Conservation (phyloP, 2,113 vertebrate genomes). For the Dromaius novaehollandiae region DNA sequence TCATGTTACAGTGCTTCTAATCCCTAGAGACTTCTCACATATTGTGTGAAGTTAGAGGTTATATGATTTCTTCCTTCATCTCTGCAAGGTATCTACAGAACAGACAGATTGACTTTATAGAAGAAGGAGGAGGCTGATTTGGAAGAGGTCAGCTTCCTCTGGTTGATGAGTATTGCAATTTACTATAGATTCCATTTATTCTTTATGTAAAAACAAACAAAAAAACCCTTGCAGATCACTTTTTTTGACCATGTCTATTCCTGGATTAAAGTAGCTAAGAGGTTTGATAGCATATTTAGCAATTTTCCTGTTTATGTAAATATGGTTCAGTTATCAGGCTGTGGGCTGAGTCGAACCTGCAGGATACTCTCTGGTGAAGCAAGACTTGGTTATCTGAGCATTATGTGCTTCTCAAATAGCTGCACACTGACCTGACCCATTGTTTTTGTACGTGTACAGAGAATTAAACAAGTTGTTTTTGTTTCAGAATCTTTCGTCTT, state of each 20-base stretch:
- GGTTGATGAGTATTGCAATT: background rate
- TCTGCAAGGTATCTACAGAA: background rate
- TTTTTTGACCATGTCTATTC: background rate
- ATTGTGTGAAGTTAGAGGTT: background rate
- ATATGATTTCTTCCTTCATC: background rate
- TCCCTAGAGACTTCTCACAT: background rate
- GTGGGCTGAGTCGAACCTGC: background rate
- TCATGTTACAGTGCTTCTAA: background rate
- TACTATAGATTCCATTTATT: slow-evolving; percentile 33
- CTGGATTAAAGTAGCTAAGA: background rate
- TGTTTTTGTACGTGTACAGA: background rate
- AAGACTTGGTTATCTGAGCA: background rate
- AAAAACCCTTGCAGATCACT: background rate
- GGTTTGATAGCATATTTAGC: background rate
- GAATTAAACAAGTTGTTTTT: background rate
- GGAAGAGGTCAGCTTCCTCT: background rate
- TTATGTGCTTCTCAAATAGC: background rate
- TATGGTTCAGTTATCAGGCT: background rate
- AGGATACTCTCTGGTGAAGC: background rate
- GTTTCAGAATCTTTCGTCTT: background rate
- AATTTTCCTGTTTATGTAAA: background rate
- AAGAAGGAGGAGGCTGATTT: background rate
- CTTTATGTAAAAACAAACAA: slow-evolving; percentile 28
- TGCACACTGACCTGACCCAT: background rate
- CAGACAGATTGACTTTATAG: background rate